Base-by-base conservation (phyloP, 2,797 vertebrate genomes). In the Lagocephalus sceleratus region DNA sequence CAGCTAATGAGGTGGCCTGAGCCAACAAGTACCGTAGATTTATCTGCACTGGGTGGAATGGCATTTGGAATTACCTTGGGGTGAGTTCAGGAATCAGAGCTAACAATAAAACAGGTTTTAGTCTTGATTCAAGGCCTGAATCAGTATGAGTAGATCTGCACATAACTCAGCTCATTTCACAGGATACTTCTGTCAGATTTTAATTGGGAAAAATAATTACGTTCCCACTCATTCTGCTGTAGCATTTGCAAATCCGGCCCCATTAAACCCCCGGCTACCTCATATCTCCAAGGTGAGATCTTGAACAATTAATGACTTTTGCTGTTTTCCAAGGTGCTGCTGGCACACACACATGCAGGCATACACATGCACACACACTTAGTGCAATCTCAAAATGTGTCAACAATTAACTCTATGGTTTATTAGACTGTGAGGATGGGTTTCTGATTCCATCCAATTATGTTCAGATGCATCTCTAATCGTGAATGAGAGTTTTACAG, bases 361-460 rank as follows among this genome's bases (percentile, higher is more conserved):
- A 26, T 11, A 32, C 29, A 32, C 29, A 32, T 11, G 12, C 29
- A 32, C 29, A 32, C 29, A 12, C 53, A 64, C 64, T 78, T 73
- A 77, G 75, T 76, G 56, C 54, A 81, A 82, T 83, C 63, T 68
- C 85, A 71, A 82, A 83, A 79, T 71, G 68, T 80, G 79, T 83
- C 76, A 83, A 59, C 84, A 80, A 78, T 76, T 66, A 68, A 63
- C 71, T 61, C 71, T 57, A 58, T n/a, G 55, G 73, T 79, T 76
- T 75, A 81, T 79, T 79, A 76, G 73, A 59, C 63, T 23, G 48
- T 66, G 57, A 75, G 66, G 72, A 60, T 51, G 67, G 61, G 65
- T 76, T 79, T 75, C 51, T 75, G 68, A 75, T 64, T 68, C 62
- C 69, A 74, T 73, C 66, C 71, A 78, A 75, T 79, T 78, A 83